Evolutionary conservation across 2,797 vertebrate genomes (phyloP).

Genomic region (Myiotriccus ornatus): DNA sequence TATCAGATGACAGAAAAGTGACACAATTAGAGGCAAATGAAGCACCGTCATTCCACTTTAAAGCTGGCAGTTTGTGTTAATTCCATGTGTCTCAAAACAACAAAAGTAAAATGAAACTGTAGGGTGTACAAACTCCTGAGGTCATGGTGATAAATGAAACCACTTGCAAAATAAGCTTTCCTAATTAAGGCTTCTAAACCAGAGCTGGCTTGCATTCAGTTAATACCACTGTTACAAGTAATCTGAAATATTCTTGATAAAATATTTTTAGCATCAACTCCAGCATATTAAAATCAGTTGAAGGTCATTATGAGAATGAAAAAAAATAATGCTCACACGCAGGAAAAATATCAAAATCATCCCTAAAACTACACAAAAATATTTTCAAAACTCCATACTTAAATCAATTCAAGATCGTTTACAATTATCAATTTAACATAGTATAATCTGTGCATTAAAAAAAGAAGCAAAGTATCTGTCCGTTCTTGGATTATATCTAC

Average conservation of each 20-base stretch:
- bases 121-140: neutral
- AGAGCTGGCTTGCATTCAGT: conserved; percentile 59
- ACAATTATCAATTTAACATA: neutral
- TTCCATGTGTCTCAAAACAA: neutral
- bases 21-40: neutral
- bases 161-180: conserved; percentile 68
- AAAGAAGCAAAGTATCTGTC: neutral
- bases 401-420: neutral
- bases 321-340: neutral
- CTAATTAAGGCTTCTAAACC: conserved; percentile 64
- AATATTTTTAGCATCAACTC: conserved; percentile 57
- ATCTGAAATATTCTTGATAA: conserved; percentile 71
- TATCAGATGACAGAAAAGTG: neutral
- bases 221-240: conserved; percentile 59
- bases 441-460: neutral
- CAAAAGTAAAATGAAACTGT: neutral
- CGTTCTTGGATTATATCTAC: neutral
- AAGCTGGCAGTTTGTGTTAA: neutral
- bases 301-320: conserved; percentile 62
- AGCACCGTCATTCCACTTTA: neutral
- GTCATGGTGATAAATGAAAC: conserved; percentile 60
- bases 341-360: neutral
- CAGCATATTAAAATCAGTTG: conserved; percentile 16
- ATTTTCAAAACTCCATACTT: neutral
- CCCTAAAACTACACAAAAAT: neutral